Evolutionary conservation across 2,113 vertebrate genomes (phyloP).

Genomic region (Chiloscyllium plagiosum): DNA sequence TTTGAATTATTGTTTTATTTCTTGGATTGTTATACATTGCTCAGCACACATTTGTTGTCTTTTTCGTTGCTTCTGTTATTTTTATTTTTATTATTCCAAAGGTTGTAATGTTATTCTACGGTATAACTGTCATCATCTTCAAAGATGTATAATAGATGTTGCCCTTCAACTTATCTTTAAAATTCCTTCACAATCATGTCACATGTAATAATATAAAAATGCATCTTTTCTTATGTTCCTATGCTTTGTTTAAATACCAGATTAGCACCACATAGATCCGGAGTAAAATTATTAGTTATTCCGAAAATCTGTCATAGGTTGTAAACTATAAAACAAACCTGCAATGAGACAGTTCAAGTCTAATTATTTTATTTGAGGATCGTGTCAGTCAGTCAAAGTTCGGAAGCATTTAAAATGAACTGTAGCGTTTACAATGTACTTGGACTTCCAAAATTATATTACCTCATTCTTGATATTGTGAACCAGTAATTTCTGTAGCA

Average conservation of each 20-base stretch:
- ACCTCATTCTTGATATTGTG: neutral
- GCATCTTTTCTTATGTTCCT: neutral
- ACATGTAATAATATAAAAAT: neutral
- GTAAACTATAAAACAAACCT: neutral
- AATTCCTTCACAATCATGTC: neutral
- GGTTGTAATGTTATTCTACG: neutral
- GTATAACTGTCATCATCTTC: too few species aligned
- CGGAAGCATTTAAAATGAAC: neutral
- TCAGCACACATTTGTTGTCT: neutral
- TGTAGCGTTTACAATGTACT: neutral
- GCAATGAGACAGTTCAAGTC: neutral
- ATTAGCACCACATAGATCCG: neutral
- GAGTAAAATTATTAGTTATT: neutral
- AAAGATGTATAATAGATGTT: conserved; percentile 20
- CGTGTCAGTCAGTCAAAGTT: neutral
- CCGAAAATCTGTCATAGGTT: neutral
- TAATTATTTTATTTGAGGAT: conserved; percentile 20
- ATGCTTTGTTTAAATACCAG: neutral
- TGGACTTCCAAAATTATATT: neutral
- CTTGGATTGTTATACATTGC: neutral
- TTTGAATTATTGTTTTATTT: conserved; percentile 22
- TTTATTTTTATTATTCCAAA: conserved; percentile 16
- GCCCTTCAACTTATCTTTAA: neutral
- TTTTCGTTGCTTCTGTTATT: neutral
- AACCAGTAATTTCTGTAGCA: neutral